Conservation (phyloP, 37 sponge, comb jelly and placozoan species). For the Crambe crambe region DNA sequence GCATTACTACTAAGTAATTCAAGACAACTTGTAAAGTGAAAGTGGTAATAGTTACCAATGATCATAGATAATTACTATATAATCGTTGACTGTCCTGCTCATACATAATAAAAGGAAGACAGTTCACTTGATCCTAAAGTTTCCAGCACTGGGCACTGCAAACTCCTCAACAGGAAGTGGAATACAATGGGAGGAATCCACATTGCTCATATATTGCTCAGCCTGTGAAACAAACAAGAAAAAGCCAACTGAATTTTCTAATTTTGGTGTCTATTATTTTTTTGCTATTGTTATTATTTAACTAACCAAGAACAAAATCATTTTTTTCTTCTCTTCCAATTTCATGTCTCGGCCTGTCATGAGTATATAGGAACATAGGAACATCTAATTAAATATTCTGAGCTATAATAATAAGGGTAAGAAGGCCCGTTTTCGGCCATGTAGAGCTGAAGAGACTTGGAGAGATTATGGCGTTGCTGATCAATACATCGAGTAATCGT, state of each 20-base stretch:
- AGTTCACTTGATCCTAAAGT: too few species aligned
- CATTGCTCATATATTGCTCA: slow-evolving; percentile 60
- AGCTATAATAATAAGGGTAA: slow-evolving; percentile 45
- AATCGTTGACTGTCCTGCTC: too few species aligned
- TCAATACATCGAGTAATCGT: neutral
- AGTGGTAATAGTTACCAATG: too few species aligned
- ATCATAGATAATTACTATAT: too few species aligned
- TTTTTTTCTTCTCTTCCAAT: slow-evolving; percentile 39
- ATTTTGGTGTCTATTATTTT: slow-evolving; percentile 37
- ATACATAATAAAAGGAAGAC: too few species aligned
- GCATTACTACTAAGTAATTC: too few species aligned
- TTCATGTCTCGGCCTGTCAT: slow-evolving; percentile 34
- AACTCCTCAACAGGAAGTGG: slow-evolving; percentile 44
- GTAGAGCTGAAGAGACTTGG: slow-evolving; percentile 21
- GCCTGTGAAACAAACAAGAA: slow-evolving; percentile 31
- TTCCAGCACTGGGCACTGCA: slow-evolving; percentile 33
- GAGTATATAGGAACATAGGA: too few species aligned
- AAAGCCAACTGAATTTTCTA: too few species aligned
- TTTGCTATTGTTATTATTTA: slow-evolving; percentile 31
- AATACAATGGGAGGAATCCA: slow-evolving; percentile 42
- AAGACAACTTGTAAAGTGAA: too few species aligned
- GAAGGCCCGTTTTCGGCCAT: slow-evolving; percentile 38
- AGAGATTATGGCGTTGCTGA: neutral
- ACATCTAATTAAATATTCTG: too few species aligned
- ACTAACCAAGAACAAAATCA: slow-evolving; percentile 64